These are phyloP conservation scores for Acyrthosiphon pisum DNA, from an alignment of 1,140 invertebrate genomes.

Conservation along the genomic window DNA sequence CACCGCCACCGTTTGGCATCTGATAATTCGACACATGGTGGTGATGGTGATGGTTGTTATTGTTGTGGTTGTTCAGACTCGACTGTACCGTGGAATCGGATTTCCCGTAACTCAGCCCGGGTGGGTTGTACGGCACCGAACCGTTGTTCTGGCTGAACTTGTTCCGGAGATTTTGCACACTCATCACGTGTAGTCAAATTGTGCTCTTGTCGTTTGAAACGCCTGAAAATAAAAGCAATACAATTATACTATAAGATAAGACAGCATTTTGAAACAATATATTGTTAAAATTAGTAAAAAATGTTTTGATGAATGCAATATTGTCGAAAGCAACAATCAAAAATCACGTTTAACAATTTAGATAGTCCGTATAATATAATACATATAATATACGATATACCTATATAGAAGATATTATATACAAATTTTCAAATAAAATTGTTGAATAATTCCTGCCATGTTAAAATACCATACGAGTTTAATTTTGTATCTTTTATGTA, in stretches of 20 bases:
- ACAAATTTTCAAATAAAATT: background rate
- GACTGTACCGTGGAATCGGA: background rate
- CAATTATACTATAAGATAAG: background rate
- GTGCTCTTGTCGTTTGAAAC: background rate
- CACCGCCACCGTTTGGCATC: background rate
- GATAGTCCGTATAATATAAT: background rate
- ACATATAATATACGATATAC: background rate
- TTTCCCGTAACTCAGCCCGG: conserved; percentile 42
- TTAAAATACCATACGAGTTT: background rate
- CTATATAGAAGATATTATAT: background rate
- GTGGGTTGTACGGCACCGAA: conserved; percentile 43
- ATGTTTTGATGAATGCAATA: background rate
- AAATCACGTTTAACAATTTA: background rate
- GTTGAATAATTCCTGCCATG: background rate
- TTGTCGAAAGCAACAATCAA: background rate
- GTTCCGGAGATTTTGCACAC: conserved; percentile 58
- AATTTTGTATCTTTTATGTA: background rate
- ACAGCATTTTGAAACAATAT: background rate
- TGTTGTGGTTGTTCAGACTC: background rate
- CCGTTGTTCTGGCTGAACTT: conserved; percentile 56
- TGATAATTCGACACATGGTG: background rate
- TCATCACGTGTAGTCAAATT: conserved; percentile 49
- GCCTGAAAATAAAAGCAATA: background rate
- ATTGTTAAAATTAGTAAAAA: background rate
- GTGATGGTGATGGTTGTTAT: background rate